Percentiles rank a stretch among this genome's conserved stretches.
phyloP scores from a whole-genome alignment of 2,113 vertebrate species.

The Pterocles orientalis region DNA sequence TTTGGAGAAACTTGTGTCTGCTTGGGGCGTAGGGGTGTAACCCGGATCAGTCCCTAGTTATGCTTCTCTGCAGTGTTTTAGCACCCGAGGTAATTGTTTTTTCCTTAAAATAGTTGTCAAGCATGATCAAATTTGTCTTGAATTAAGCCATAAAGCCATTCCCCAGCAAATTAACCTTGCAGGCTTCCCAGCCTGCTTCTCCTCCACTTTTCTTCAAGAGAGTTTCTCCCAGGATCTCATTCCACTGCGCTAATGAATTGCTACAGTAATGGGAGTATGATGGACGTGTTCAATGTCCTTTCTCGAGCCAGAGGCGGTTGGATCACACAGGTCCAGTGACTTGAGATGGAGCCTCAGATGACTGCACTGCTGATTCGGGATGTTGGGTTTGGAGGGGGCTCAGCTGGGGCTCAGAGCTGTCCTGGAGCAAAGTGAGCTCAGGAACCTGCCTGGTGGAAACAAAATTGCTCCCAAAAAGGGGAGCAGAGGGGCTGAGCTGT shows the following conservation, averaged over 20 bases:
- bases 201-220: neutral
- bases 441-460: neutral
- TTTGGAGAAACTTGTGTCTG: neutral
- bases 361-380: neutral
- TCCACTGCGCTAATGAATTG: neutral
- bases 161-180: neutral
- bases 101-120: neutral
- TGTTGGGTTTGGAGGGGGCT: neutral
- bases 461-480: neutral
- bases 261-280: conserved; percentile 2
- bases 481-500: neutral
- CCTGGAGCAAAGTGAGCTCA: neutral
- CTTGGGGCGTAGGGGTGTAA: neutral
- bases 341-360: neutral
- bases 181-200: neutral
- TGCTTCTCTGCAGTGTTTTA: neutral
- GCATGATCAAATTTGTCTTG: neutral
- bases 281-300: neutral
- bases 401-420: neutral
- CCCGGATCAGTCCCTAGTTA: neutral
- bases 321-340: neutral
- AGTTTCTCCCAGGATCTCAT: neutral
- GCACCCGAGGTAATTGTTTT: neutral
- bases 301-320: neutral
- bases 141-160: neutral